Evolutionary conservation across 2,797 vertebrate species (phyloP).

Genomic region (Petrocephalus sullivani): DNA sequence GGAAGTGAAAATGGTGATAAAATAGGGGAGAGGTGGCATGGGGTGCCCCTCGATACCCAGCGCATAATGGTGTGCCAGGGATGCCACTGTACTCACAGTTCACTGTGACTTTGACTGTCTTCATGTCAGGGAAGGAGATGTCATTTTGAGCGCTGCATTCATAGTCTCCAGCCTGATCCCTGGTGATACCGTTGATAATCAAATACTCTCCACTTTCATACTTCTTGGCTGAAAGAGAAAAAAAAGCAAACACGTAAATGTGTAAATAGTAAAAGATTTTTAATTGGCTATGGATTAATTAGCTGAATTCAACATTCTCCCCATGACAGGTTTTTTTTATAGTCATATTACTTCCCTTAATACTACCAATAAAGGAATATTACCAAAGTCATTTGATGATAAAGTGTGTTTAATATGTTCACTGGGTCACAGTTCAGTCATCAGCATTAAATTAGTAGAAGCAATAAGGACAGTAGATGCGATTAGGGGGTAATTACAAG

Average conservation of each 20-base stretch:
- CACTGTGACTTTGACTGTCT: slow-evolving; percentile 88
- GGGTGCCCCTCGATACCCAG: not conserved
- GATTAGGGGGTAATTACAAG: not conserved
- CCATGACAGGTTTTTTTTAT: not conserved
- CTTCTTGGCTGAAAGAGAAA: slow-evolving; percentile 75
- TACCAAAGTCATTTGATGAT: not conserved
- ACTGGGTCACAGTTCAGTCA: slow-evolving; percentile 2
- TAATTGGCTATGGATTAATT: not conserved
- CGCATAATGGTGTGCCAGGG: not conserved
- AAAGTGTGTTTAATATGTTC: slow-evolving; percentile 12
- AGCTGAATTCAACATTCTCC: not conserved
- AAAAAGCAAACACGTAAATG: not conserved
- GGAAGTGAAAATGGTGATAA: slow-evolving; percentile 11
- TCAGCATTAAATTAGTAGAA: slow-evolving; percentile 11
- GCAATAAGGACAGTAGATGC: slow-evolving; percentile 2
- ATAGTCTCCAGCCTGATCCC: slow-evolving; percentile 93
- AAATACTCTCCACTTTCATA: slow-evolving; percentile 92
- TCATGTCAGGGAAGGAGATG: slow-evolving; percentile 87
- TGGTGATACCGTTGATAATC: slow-evolving; percentile 89
- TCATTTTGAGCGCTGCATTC: slow-evolving; percentile 94
- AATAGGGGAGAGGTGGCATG: not conserved
- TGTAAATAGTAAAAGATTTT: not conserved
- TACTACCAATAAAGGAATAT: not conserved
- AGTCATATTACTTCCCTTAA: not conserved
- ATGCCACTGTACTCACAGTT: slow-evolving; percentile 83